Percentiles rank a stretch among this genome's conserved stretches.
Conservation (phyloP, 2,888 invertebrate species). For the Aproaerema taeniolella region DNA sequence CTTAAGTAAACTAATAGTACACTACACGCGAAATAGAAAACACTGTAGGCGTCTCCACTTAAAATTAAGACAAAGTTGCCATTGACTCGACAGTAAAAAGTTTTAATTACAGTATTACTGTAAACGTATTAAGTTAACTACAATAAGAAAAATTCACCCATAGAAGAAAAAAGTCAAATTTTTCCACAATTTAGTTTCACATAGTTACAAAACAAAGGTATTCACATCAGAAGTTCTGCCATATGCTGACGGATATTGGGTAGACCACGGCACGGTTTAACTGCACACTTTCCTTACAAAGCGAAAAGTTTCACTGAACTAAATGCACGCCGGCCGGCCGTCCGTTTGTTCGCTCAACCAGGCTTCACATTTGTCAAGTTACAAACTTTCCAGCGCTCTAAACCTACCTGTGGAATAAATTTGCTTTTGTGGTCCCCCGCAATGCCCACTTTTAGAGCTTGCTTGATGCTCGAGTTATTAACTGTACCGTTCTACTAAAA, state of each 20-base stretch:
- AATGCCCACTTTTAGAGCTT: conserved; percentile 6
- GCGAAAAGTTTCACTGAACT: conserved; percentile 64
- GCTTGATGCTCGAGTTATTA: conserved; percentile 9
- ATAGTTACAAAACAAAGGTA: too few relatives aligned
- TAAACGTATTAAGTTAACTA: too few relatives aligned
- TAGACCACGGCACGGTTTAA: conserved; percentile 50
- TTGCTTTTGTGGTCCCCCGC: conserved; percentile 14
- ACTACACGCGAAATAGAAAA: too few relatives aligned
- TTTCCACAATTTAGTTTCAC: too few relatives aligned
- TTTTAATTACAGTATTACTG: too few relatives aligned
- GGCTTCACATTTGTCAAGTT: conserved; percentile 53
- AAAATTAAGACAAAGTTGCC: too few relatives aligned
- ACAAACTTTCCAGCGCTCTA: conserved; percentile 39
- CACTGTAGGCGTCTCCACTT: too few relatives aligned
- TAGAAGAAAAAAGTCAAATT: too few relatives aligned
- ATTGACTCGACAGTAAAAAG: too few relatives aligned
- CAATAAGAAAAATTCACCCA: too few relatives aligned
- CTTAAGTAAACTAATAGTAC: too few relatives aligned
- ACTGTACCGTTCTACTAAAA: neutral
- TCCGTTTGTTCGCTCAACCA: conserved; percentile 45
- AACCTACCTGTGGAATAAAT: conserved; percentile 28
- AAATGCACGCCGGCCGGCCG: conserved; percentile 54
- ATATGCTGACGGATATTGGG: conserved; percentile 53
- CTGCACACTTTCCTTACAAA: conserved; percentile 60
- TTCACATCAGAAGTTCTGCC: too few relatives aligned